A percentile compares a stretch with the other conserved stretches of the same genome.
Conservation (phyloP, 2,888 invertebrate species). For the Pelosia muscerda region DNA sequence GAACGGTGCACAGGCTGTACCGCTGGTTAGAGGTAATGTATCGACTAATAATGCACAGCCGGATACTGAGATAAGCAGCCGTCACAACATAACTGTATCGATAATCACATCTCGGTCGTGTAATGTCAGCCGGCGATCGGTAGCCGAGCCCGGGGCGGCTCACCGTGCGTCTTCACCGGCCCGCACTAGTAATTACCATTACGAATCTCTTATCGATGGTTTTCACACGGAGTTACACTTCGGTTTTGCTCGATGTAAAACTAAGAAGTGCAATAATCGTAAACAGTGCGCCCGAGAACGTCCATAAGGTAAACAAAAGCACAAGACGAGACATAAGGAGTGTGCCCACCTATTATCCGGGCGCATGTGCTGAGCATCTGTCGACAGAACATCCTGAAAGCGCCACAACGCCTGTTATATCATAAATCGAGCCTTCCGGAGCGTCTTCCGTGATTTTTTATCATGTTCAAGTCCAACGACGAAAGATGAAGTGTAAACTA, state of each 20-base stretch:
- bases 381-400: constrained; percentile 81
- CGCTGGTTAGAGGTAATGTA: constrained; percentile 57
- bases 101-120: constrained; percentile 78
- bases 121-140: constrained; percentile 72
- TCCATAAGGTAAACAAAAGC: constrained; percentile 64
- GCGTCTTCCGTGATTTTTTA: constrained; percentile 83
- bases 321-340: constrained; percentile 71
- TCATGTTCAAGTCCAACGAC: constrained; percentile 74
- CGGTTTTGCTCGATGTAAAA: constrained; percentile 60
- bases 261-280: constrained; percentile 68
- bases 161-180: constrained; percentile 50
- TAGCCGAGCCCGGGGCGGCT: constrained; percentile 66
- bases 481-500: constrained; percentile 84
- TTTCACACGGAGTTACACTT: constrained; percentile 76
- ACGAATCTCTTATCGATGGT: constrained; percentile 74
- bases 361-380: constrained; percentile 83
- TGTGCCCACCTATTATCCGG: constrained; percentile 75
- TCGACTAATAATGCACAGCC: constrained; percentile 70
- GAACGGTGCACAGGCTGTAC: constrained; percentile 55
- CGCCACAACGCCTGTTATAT: constrained; percentile 72
- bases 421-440: constrained; percentile 85
- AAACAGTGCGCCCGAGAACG: constrained; percentile 53
- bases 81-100: constrained; percentile 82
- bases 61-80: constrained; percentile 73
- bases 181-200: constrained; percentile 71